phyloP scores from a whole-genome alignment of 2,888 invertebrate genomes.

The Heliconius ismenius region DNA sequence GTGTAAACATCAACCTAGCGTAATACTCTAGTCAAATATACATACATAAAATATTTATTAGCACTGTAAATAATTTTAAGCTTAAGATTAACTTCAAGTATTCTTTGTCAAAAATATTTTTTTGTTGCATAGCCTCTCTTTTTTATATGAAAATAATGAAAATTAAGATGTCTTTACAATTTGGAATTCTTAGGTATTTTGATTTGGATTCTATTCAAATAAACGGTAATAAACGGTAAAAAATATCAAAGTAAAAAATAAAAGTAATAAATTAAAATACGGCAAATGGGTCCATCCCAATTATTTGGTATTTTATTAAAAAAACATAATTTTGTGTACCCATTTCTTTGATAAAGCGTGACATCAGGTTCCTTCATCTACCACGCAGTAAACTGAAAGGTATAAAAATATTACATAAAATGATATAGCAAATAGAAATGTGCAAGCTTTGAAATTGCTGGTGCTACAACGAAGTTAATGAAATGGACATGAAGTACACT shows the following conservation, averaged over 20 bases:
- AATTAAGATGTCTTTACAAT: background rate
- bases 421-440: background rate
- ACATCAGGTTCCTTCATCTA: background rate
- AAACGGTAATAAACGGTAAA: no score
- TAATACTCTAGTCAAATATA: slow-evolving; percentile 42
- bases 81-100: background rate
- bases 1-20: slow-evolving; percentile 81
- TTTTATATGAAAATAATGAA: background rate
- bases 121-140: background rate
- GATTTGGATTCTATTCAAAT: background rate
- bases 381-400: background rate
- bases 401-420: background rate
- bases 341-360: background rate
- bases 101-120: background rate
- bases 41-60: slow-evolving; percentile 5
- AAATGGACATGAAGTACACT: background rate
- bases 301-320: background rate
- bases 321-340: background rate
- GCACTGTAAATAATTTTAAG: slow-evolving; percentile 29
- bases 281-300: background rate
- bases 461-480: background rate
- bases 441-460: background rate
- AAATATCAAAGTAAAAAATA: no score
- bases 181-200: background rate
- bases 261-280: no score